Evolutionary conservation across 2,797 vertebrate genomes (phyloP).

Genomic region (Coregonus suidteri): DNA sequence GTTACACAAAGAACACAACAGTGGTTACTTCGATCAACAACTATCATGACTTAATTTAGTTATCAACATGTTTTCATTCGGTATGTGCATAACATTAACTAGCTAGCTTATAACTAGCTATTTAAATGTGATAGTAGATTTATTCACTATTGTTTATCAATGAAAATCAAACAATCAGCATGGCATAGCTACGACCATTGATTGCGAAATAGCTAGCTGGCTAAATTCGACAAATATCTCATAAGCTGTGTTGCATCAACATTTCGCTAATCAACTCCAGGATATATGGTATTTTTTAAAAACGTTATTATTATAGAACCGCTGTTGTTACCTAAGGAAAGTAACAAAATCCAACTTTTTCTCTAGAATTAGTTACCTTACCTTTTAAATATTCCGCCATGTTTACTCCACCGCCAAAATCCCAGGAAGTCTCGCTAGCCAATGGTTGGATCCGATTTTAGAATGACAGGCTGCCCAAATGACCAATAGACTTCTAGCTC

Average conservation of each 20-base stretch:
- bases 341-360: background rate
- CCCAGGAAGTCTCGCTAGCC: background rate
- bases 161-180: background rate
- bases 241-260: background rate
- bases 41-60: background rate
- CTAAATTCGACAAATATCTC: background rate
- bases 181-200: background rate
- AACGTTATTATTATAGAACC: background rate
- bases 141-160: background rate
- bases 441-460: conserved; percentile 34
- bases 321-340: background rate
- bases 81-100: too few species aligned
- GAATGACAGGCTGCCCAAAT: conserved; percentile 24
- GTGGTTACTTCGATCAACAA: background rate
- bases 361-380: conserved; percentile 19
- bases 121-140: too few species aligned
- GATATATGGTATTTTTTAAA: background rate
- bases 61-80: too few species aligned
- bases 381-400: conserved; percentile 67
- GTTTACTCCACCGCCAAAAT: conserved; percentile 59
- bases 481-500: background rate
- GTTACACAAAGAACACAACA: background rate
- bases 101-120: too few species aligned
- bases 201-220: background rate
- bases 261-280: background rate